phyloP scores from a whole-genome alignment of 2,113 vertebrate species.

The Circaetus gallicus region DNA sequence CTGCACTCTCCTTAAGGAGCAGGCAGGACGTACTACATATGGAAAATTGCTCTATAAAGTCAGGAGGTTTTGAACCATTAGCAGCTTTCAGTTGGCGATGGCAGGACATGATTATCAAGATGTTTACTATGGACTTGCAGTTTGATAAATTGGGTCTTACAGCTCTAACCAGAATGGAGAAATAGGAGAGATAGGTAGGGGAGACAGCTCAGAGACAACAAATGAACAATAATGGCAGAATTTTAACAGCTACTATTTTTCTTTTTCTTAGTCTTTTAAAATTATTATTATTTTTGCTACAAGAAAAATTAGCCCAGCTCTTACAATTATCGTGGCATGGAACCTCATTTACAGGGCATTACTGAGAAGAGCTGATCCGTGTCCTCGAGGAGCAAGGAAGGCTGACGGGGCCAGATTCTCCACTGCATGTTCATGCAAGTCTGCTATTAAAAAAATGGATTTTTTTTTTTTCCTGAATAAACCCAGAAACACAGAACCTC shows the following conservation, averaged over 20 bases:
- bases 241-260: background rate
- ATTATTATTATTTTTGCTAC: background rate
- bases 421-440: background rate
- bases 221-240: background rate
- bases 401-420: background rate
- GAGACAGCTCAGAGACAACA: background rate
- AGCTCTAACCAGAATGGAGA: background rate
- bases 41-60: background rate
- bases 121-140: background rate
- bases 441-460: background rate
- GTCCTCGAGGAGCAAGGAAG: background rate
- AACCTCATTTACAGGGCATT: background rate
- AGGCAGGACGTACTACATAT: background rate
- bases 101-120: background rate
- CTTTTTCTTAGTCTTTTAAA: background rate
- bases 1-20: background rate
- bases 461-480: background rate
- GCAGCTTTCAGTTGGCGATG: background rate
- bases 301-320: background rate
- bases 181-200: background rate
- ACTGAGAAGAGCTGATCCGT: accelerated
- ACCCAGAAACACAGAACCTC: background rate
- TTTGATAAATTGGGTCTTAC: background rate
- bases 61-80: background rate
- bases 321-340: accelerated